Evolutionary conservation across 23 tunicate species (phyloP).

Genomic region (Botrylloides violaceus): DNA sequence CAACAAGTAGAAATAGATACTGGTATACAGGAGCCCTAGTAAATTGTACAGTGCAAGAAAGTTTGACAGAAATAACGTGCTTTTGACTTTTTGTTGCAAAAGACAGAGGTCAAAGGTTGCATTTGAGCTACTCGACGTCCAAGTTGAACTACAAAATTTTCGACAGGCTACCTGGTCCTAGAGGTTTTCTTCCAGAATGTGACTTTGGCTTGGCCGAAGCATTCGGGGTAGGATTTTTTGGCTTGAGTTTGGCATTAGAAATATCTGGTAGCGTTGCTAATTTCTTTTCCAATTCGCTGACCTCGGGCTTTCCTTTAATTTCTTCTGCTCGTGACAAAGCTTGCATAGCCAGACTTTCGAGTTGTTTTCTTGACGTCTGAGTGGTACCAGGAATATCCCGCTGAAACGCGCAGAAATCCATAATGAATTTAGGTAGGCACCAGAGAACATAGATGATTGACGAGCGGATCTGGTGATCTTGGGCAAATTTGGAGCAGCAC

Average conservation of each 20-base stretch:
- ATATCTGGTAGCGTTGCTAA: slow-evolving; percentile 15
- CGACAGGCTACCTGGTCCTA: slow-evolving; percentile 26
- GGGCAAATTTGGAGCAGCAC: too few relatives aligned
- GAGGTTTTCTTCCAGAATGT: slow-evolving; percentile 1
- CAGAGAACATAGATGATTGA: not conserved
- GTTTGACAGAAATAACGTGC: not conserved
- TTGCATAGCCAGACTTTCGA: slow-evolving; percentile 51
- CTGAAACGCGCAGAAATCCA: slow-evolving; percentile 9
- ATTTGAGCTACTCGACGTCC: too few relatives aligned
- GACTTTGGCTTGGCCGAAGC: slow-evolving; percentile 12
- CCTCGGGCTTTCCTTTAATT: slow-evolving; percentile 22
- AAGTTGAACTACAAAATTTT: too few relatives aligned
- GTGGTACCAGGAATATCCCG: slow-evolving; percentile 22
- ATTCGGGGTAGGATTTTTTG: not conserved
- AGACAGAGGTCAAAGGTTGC: not conserved
- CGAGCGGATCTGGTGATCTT: too few relatives aligned
- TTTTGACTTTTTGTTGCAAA: not conserved
- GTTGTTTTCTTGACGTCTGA: slow-evolving; percentile 22
- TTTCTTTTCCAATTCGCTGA: slow-evolving; percentile 9
- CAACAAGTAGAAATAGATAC: not conserved
- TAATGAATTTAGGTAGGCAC: slow-evolving; percentile 41
- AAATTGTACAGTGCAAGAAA: not conserved
- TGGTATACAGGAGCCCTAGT: not conserved
- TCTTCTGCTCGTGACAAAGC: slow-evolving; percentile 67
- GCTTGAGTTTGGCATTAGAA: not conserved